Evolutionary conservation across 1,140 invertebrate species (phyloP), one percentile per base, ranked within the genome.

Genomic region (Zaprionus gabonicus): DNA sequence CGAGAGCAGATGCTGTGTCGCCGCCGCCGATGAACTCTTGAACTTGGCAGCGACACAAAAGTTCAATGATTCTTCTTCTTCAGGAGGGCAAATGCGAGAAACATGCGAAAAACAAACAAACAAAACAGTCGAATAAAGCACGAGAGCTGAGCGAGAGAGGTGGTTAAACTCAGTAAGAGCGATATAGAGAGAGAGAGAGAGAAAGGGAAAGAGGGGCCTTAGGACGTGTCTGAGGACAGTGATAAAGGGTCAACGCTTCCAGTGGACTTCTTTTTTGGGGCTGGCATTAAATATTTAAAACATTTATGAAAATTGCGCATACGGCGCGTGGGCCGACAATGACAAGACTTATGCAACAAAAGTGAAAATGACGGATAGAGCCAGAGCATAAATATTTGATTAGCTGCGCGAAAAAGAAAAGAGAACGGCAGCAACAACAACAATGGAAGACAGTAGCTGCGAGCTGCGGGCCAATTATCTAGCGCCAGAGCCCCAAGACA

Each of bases 1-100:
- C 63, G 66, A 72, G 65, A 69, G 51, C 78, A 83, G 80, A 82
- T 80, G 83, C 83, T 80, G 78, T n/a, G 81, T n/a, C 63, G 71
- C 46, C 51, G 68, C 55, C 23, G 53, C 6, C 64, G 72, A 60
- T 87, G 84, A 88, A 90, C 84, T 90, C 81, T 84, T 90, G 85
- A 88, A 88, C 85, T 84, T 79, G 81, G 78, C 71, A 75, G 51
- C 71, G n/a, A 60, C 28, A 60, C 28, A 60, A 71, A 65, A 79
- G 85, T 90, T 88, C 85, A 88, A 88, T 73, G 85, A 69, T 76
- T 84, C 77, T 63, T 46, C 41, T 46, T 46, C 13, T 46, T 71
- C 4, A 20, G 25, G 23, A 53, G 31, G 3, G 12, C 44, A 38
- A 38, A 38, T 38, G 34, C 20, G 34, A 41, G 36, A 25, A 51